Evolutionary conservation across 1,140 invertebrate species (phyloP), one percentile per base, ranked within the genome.

Genomic region (Mactra quadrangularis): DNA sequence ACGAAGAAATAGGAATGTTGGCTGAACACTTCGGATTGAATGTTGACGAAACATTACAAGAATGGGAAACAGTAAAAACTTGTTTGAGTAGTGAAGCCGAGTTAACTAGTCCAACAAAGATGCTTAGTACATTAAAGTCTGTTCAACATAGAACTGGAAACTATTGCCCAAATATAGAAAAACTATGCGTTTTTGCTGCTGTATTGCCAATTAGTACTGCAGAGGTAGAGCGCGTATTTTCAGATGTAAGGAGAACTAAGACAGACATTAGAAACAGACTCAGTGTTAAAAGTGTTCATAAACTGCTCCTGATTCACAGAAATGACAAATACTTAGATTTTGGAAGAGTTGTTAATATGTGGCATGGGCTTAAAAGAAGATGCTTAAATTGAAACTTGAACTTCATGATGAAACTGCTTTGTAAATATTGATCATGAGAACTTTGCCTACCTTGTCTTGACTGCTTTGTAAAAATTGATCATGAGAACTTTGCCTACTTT

Each of bases 171-270:
- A 13, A 31, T 13, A 45, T 75, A 4, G 68, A 53, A 19, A 75
- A 75, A 27, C 3, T 75, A 4, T 75, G 33, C n/a, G n/a, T 19
- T 45, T 15, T 29, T 19, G 71, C 71, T 25, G 52, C 53, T 38
- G 71, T 75, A 19, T 15, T 75, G 7, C 53, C 38, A 11, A n/a
- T 75, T 0, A 59, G 71, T 22, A 75, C 71, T 3, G 71, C 71
- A 31, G 71, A 75, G 22, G 71, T 75, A 17, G 71, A 75, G 29
- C 57, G 71, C 11, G 38, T 75, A 1, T 75, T 75, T 33, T 75
- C 71, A 41, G 71, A 57, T 25, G 19, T 75, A 25, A 45, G 4
- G 6, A 17, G n/a, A 9, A 41, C 55, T 2, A 60, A 59, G 22
- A 75, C 71, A 29, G 71, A 75, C 52, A 41, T 75, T 3, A n/a